Base-by-base conservation (phyloP, 2,113 vertebrate genomes). In the Tyto alba region DNA sequence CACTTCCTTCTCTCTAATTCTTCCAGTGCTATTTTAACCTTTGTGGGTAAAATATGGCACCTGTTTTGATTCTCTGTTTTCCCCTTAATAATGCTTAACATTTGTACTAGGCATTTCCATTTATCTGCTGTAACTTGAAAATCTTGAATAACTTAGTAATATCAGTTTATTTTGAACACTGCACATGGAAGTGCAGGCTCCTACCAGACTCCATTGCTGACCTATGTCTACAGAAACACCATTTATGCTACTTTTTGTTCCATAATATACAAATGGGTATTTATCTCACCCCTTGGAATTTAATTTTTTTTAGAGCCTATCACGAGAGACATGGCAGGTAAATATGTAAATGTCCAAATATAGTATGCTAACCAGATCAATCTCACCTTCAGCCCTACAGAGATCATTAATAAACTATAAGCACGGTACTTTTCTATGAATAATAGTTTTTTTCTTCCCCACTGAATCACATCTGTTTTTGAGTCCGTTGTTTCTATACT, bases 371-470 rank as follows among this genome's bases (percentile, higher is more conserved):
- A n/a, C 11, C 17, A 77, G 27, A 45, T 67, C 21, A 38, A 7
- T 1, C 7, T 81, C 13, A 53, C 10, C 10, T 73, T 69, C 55
- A 57, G 27, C 66, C 59, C 22, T 74, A 53, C 25, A 69, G 25
- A 90, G 16, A 27, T 77, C 22, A 74, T 29, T 32, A 71, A 74
- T 26, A 71, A 92, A 38, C 27, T 45, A 10, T 52, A 86, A 84
- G 17, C 25, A 62, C 0, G 0, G 9, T 47, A 4, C 6, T 71
- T 84, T 60, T 74, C 19, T 32, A 11, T 57, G 22, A 59, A 40
- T 57, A 45, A 10, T 52, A 27, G 19, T 5, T 75, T 78, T n/a
- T 74, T 91, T 84, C 38, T 78, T 89, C 38, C 11, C 11, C 41
- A 62, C 1, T 63, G 30, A 66, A 81, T 67, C 38, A 63, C 17